phyloP scores from a whole-genome alignment of 1,140 invertebrate genomes.

The Idris sp. region DNA sequence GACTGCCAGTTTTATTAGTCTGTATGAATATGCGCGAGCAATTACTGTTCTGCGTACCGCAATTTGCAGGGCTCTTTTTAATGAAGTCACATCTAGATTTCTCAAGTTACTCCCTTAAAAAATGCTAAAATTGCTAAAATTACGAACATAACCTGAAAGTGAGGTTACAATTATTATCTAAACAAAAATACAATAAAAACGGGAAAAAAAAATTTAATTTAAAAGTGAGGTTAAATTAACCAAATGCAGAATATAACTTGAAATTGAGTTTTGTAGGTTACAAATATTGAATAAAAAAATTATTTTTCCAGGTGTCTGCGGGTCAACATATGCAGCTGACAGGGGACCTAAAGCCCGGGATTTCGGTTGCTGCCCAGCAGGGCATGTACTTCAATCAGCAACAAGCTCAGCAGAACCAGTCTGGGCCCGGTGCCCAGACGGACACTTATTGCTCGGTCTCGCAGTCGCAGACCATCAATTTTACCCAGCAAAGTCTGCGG shows the following conservation, averaged over 20 bases:
- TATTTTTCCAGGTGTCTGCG: slow-evolving; percentile 83
- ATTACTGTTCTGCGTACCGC: slow-evolving; percentile 33
- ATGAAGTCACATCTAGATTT: no score
- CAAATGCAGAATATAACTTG: no score
- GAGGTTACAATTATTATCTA: no score
- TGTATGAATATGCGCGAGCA: slow-evolving; percentile 21
- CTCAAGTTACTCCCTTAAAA: no score
- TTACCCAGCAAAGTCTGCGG: slow-evolving; percentile 85
- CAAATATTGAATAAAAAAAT: no score
- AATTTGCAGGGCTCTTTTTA: slow-evolving; percentile 31
- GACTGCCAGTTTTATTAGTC: slow-evolving; percentile 36
- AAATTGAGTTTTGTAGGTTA: no score
- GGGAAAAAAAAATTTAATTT: no score
- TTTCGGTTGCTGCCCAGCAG: slow-evolving; percentile 87
- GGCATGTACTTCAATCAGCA: slow-evolving; percentile 87
- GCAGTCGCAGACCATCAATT: slow-evolving; percentile 90
- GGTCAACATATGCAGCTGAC: slow-evolving; percentile 88
- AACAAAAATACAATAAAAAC: no score
- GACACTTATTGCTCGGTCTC: slow-evolving; percentile 85
- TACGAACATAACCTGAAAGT: no score
- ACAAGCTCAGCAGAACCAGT: slow-evolving; percentile 72
- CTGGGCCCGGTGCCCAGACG: slow-evolving; percentile 75
- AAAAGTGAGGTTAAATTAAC: no score
- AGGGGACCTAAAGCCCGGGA: slow-evolving; percentile 82
- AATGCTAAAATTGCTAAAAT: no score